A percentile compares a stretch with the other conserved stretches of the same genome.
These are phyloP conservation scores for Gobius niger DNA, from an alignment of 2,113 vertebrate species.

Conservation along the genomic window DNA sequence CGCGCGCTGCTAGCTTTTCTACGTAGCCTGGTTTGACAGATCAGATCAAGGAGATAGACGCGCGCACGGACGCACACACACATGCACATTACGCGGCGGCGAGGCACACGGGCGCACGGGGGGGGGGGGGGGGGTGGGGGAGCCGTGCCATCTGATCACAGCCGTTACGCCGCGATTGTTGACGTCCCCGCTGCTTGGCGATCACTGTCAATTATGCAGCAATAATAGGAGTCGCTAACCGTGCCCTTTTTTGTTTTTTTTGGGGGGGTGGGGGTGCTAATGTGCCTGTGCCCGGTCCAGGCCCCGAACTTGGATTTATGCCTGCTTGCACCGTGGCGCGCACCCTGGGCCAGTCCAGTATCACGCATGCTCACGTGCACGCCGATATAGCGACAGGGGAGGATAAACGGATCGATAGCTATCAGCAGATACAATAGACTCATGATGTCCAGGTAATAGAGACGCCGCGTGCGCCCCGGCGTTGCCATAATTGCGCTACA, in stretches of 20 bases:
- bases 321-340: slow-evolving; percentile 42
- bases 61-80: not conserved
- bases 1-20: slow-evolving; percentile 30
- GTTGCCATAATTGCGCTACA: not conserved
- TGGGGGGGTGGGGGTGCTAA: too few relatives aligned
- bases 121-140: too few relatives aligned
- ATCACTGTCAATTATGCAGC: not conserved
- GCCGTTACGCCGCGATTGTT: slow-evolving; percentile 11
- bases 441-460: not conserved
- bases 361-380: slow-evolving; percentile 37
- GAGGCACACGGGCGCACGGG: not conserved
- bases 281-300: slow-evolving; percentile 10
- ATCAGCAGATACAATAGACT: slow-evolving; percentile 9
- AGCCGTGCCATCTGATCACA: not conserved
- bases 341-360: slow-evolving; percentile 31
- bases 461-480: not conserved
- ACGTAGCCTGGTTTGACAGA: slow-evolving; percentile 69
- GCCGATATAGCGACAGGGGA: not conserved
- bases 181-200: not conserved
- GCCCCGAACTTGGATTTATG: slow-evolving; percentile 50
- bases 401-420: slow-evolving; percentile 27
- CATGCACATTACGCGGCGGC: slow-evolving; percentile 1
- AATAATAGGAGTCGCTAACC: not conserved
- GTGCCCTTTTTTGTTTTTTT: not conserved
- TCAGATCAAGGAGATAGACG: slow-evolving; percentile 25